Base-by-base conservation (phyloP, 2,888 invertebrate genomes). In the Drosophila paramelanica region DNA sequence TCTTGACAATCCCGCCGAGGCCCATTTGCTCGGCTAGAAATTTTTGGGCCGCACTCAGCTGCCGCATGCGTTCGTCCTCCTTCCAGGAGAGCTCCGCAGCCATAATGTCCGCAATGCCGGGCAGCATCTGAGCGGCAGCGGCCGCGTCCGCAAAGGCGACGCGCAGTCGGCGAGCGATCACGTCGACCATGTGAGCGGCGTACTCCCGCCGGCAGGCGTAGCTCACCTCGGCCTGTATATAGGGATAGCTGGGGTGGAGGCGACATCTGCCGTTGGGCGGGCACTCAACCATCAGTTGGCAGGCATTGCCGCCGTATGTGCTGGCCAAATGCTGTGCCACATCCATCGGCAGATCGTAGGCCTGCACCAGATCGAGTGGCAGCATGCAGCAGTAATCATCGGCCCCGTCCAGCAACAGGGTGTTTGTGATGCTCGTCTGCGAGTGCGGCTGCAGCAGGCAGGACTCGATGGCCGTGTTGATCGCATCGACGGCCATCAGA, bases 21-120 rank as follows among this genome's bases (percentile, higher is more conserved):
- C 99, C 99, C 99, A 99, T 99, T 93, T 99, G 98, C 77, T 94
- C 95, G 33, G 96, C 95, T 6, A 99, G 93, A 92, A 99, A 99
- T 0, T 96, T 95, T 5, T 94, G 94, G 0, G 98, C 98, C 43
- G 93, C 89, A 83, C 96, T 95, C 13, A 95, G 93, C 94, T 99
- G 98, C 84, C 94, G 95, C 95, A 94, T 93, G 89, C 96, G 95
- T 90, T 96, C 95, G 0, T 94, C 93, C 58, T 95, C 95, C 45
- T 92, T 94, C 99, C 99, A 99, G 79, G 96, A 95, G 49, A 99
- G 94, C 91, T 99, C 98, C 89, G 97, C 96, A 0, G 96, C 97
- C 99, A 99, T 98, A 84, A 99, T 98, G 81, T 97, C 96, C 33
- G 98, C 94, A 77, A 99, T 95, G 57, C 93, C 94, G 0, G 99